Base-by-base conservation (phyloP, 2,113 vertebrate genomes). In the Hylia prasina region DNA sequence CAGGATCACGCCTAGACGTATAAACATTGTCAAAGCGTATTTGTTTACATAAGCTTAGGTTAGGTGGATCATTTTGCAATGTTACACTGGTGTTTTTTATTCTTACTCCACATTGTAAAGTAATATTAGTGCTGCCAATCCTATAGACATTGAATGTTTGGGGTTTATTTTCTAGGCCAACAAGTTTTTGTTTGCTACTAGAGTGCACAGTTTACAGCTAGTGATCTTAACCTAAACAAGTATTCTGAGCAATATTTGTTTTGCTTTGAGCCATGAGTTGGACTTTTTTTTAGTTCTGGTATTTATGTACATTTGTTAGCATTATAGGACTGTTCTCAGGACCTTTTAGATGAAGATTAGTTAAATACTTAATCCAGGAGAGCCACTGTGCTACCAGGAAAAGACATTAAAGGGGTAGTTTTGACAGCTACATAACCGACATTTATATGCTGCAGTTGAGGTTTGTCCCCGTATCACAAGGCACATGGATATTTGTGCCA, bases 1-100 rank as follows among this genome's bases (percentile, higher is more conserved):
- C 89, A 91, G 70, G 86, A 30, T 84, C 73, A 82, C 20, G 2
- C 89, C 57, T 87, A 79, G 83, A 80, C 17, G 13, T 89, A 54
- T 28, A 48, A 92, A 93, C 79, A 6, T 22, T 79, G 73, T 97
- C 88, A 95, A 97, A 95, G 91, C 71, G 66, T 97, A 70, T 58
- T 97, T 98, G 98, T 98, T 98, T 98, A 98, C 97, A 97, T 79
- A n/a, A 87, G 24, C 94, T 96, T 94, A 93, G 95, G 92, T 94
- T 97, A 96, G 91, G 93, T 95, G 92, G n/a, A 82, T 77, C 75
- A 33, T n/a, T 73, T 89, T 45, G 56, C 58, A 76, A 86, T 77
- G 63, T 96, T 94, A 94, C 79, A 57, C 92, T 94, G 88, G 76
- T 42, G 70, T 39, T 64, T 94, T 81, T 96, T 90, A 79, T 60